phyloP scores from a whole-genome alignment of 1,140 invertebrate genomes.

The Campoletis sonorensis region DNA sequence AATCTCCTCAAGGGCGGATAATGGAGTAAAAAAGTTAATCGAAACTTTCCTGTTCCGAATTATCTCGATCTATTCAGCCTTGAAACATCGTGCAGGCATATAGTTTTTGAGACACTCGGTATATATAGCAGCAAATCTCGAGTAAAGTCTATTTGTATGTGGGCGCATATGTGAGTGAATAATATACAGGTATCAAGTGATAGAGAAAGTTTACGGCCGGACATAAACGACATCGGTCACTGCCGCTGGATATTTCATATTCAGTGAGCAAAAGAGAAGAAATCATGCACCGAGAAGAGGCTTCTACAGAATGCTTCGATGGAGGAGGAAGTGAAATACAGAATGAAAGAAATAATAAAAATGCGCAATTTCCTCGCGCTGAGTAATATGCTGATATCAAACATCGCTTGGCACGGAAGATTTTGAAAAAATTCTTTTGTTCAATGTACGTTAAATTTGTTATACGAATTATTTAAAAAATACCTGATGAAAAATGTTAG shows the following conservation, averaged over 20 bases:
- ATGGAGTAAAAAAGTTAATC: too few relatives aligned
- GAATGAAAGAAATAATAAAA: background rate
- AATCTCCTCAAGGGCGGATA: too few relatives aligned
- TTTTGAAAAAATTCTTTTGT: too few relatives aligned
- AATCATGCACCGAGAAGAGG: background rate
- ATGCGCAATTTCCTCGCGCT: background rate
- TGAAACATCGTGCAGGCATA: too few relatives aligned
- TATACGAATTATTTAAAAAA: too few relatives aligned
- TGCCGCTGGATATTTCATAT: conserved; percentile 52
- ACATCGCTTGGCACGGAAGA: background rate
- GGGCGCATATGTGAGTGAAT: conserved; percentile 39
- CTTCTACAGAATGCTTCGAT: background rate
- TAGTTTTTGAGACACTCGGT: background rate
- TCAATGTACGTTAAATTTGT: too few relatives aligned
- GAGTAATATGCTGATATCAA: conserved; percentile 6
- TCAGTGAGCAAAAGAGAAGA: conserved; percentile 14
- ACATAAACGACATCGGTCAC: conserved; percentile 57
- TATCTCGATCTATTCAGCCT: too few relatives aligned
- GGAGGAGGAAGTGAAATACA: background rate
- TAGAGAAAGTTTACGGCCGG: conserved; percentile 58
- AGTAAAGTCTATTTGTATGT: conserved; percentile 13
- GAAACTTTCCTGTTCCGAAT: too few relatives aligned
- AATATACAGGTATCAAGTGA: conserved; percentile 49
- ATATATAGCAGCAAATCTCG: conserved; percentile 4
- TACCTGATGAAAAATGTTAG: too few relatives aligned